Percentiles rank a stretch among this genome's conserved stretches.
These are phyloP conservation scores for Frankliniella intonsa DNA, from an alignment of 2,888 invertebrate species.

Conservation along the genomic window DNA sequence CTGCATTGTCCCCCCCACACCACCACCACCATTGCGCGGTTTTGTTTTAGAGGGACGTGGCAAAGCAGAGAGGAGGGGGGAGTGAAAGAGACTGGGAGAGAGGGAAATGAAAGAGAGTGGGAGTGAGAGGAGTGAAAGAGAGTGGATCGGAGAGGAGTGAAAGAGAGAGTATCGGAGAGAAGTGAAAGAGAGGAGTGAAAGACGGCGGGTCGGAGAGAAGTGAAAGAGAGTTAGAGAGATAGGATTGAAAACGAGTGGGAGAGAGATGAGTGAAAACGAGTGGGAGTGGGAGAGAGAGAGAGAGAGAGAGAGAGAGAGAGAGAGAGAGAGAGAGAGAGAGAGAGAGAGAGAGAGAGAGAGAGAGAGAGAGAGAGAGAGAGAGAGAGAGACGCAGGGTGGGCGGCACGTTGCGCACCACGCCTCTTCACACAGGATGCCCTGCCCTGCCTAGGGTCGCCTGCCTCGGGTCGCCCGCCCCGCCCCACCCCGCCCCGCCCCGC, in stretches of 20 bases:
- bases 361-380: neutral
- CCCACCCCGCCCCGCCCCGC: no score
- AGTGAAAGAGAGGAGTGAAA: neutral
- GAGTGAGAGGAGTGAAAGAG: neutral
- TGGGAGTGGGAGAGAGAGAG: neutral
- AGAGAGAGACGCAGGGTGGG: neutral
- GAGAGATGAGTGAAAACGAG: neutral
- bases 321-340: no score
- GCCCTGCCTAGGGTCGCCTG: no score
- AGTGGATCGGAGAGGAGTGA: neutral
- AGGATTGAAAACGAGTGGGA: no score
- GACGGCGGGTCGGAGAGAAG: neutral
- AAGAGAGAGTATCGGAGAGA: neutral
- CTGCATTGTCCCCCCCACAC: neutral
- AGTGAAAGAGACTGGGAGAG: neutral
- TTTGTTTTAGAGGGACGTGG: neutral
- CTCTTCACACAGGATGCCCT: no score
- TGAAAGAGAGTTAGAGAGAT: neutral
- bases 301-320: neutral
- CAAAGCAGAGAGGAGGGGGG: neutral
- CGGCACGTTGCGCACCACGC: no score
- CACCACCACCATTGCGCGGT: no score
- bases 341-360: no score
- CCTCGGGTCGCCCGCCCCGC: no score
- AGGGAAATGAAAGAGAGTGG: no score